Evolutionary conservation across 2,797 vertebrate species (phyloP).

Genomic region (Pagetopsis macropterus): DNA sequence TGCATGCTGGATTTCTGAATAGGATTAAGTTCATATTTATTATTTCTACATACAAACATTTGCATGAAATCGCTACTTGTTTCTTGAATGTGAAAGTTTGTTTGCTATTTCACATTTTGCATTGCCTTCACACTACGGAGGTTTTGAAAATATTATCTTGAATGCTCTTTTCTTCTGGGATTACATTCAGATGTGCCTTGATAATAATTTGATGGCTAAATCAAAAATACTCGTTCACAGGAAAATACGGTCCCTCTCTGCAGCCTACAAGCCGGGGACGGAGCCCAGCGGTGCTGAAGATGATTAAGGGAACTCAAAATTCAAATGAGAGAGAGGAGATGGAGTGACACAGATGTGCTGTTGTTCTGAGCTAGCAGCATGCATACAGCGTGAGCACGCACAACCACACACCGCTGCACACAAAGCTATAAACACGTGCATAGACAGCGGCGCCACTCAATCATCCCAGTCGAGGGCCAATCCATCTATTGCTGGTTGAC

Average conservation of each 20-base stretch:
- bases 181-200: slow-evolving; percentile 41
- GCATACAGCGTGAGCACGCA: slow-evolving; percentile 36
- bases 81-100: slow-evolving; percentile 26
- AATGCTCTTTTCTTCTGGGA: slow-evolving; percentile 58
- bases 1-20: slow-evolving; percentile 2
- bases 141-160: slow-evolving; percentile 25
- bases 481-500: slow-evolving; percentile 79
- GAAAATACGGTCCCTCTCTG: slow-evolving; percentile 40
- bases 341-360: slow-evolving; percentile 76
- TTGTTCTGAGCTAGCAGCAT: slow-evolving; percentile 55
- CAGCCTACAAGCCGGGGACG: slow-evolving; percentile 34
- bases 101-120: slow-evolving; percentile 26
- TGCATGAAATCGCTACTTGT: slow-evolving; percentile 6
- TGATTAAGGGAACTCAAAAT: slow-evolving; percentile 72
- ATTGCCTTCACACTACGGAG: slow-evolving; percentile 34
- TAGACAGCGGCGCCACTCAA: slow-evolving; percentile 66
- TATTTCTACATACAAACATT: slow-evolving; percentile 18
- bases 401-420: slow-evolving; percentile 44
- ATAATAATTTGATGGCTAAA: slow-evolving; percentile 64
- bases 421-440: slow-evolving; percentile 59
- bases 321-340: slow-evolving; percentile 71
- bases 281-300: slow-evolving; percentile 43
- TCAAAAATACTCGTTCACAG: slow-evolving; percentile 60
- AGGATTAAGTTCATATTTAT: slow-evolving; percentile 14
- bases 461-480: slow-evolving; percentile 70